Evolutionary conservation across 2,113 vertebrate genomes (phyloP).

Genomic region (Phrynosoma blainvillii): DNA sequence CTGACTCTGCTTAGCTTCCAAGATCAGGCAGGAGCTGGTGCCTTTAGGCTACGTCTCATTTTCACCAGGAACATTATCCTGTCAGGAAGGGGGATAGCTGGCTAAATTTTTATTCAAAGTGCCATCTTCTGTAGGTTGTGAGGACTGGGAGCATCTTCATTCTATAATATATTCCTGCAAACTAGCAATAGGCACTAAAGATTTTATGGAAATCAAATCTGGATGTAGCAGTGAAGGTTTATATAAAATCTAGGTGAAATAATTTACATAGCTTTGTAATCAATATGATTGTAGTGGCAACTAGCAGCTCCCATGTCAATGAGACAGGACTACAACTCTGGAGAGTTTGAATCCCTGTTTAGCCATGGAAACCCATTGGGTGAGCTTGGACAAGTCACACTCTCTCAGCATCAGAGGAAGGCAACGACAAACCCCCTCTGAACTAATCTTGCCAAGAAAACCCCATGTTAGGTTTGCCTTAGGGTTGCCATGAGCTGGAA

Average conservation of each 20-base stretch:
- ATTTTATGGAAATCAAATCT: not conserved
- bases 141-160: not conserved
- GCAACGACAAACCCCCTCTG: no score
- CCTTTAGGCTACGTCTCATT: not conserved
- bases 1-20: no score
- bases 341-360: no score
- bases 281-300: not conserved
- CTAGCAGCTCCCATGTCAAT: no score
- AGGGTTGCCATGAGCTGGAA: no score
- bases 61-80: not conserved
- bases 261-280: not conserved
- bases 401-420: no score
- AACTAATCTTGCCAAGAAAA: no score
- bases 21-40: no score
- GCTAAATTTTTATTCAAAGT: not conserved
- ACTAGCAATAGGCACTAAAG: not conserved
- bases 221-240: not conserved
- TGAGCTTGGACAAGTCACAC: no score
- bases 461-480: no score
- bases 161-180: not conserved
- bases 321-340: no score
- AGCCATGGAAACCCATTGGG: no score
- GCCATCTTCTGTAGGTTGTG: not conserved
- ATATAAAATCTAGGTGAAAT: not conserved
- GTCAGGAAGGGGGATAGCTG: not conserved